These are phyloP conservation scores for Mus pahari DNA, from an alignment of 2,113 vertebrate species.

Conservation along the genomic window DNA sequence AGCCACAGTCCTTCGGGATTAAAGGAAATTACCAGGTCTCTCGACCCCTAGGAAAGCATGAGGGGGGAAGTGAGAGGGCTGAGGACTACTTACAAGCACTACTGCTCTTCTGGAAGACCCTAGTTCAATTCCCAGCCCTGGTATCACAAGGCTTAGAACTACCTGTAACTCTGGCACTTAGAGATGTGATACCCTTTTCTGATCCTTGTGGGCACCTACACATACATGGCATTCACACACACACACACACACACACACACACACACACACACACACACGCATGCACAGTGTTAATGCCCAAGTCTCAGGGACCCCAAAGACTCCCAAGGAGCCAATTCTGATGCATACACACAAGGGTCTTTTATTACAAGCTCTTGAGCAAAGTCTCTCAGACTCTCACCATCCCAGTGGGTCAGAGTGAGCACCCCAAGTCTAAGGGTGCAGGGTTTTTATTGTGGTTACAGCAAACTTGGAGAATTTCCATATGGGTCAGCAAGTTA, in stretches of 20 bases:
- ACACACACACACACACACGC: background rate
- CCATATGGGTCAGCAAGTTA: no score
- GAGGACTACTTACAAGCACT: background rate
- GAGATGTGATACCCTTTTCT: background rate
- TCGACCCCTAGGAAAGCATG: background rate
- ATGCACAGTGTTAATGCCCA: background rate
- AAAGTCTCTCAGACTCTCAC: no score
- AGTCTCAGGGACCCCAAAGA: no score
- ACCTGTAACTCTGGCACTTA: background rate
- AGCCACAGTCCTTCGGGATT: slow-evolving; percentile 6
- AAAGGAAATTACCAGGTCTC: background rate
- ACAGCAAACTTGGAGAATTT: no score
- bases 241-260: background rate
- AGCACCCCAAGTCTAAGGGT: no score
- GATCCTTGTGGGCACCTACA: background rate
- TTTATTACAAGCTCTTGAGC: no score
- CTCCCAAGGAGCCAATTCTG: no score
- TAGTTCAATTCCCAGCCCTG: background rate
- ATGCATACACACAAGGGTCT: no score
- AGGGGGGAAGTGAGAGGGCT: background rate
- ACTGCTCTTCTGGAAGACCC: background rate
- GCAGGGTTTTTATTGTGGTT: no score
- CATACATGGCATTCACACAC: background rate
- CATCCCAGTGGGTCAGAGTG: no score
- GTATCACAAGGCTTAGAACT: background rate